phyloP scores from a whole-genome alignment of 2,113 vertebrate species.

The Pachycephala philippinensis region DNA sequence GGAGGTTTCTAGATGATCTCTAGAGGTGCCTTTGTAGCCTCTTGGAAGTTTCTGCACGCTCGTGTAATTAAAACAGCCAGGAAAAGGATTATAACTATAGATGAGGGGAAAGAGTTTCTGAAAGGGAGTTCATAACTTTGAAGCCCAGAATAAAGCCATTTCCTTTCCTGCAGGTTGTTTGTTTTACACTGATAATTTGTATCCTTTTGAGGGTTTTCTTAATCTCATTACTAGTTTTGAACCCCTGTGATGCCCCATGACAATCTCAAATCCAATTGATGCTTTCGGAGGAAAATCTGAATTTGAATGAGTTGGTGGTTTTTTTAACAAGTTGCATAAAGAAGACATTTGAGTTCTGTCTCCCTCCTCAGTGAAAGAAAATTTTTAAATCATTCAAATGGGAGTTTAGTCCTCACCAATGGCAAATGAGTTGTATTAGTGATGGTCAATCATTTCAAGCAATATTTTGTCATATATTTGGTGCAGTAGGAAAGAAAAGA shows the following conservation, averaged over 20 bases:
- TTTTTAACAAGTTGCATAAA: neutral
- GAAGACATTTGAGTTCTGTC: neutral
- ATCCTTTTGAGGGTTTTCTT: neutral
- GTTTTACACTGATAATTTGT: neutral
- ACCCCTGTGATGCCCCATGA: neutral
- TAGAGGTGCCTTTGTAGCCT: neutral
- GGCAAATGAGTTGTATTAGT: neutral
- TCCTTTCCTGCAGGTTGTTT: neutral
- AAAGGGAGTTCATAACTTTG: neutral
- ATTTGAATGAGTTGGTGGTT: neutral
- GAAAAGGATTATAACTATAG: neutral
- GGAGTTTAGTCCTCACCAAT: neutral
- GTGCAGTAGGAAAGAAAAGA: neutral
- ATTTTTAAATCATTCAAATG: neutral
- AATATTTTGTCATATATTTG: neutral
- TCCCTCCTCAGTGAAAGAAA: neutral
- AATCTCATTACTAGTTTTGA: neutral
- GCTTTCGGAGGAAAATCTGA: conserved; percentile 1
- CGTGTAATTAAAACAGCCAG: neutral
- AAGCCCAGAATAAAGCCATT: neutral
- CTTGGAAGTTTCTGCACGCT: neutral
- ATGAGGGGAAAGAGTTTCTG: neutral
- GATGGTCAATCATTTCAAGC: neutral
- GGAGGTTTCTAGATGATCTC: neutral
- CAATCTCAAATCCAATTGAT: neutral